A percentile compares a stretch with the other conserved stretches of the same genome.
Conservation (phyloP, 2,113 vertebrate species). For the Megaptera novaeangliae region DNA sequence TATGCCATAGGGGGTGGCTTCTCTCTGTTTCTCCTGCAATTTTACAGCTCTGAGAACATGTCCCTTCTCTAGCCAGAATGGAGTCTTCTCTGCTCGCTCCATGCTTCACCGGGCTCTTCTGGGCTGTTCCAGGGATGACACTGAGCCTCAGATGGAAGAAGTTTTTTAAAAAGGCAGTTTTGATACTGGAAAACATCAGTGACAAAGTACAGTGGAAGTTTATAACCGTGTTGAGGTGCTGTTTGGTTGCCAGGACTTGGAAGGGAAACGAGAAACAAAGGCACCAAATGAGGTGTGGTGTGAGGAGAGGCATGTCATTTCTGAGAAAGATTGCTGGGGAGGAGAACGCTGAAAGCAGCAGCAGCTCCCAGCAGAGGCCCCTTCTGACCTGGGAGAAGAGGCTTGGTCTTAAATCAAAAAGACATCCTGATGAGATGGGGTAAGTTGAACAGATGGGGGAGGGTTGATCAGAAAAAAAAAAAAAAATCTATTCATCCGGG, state of each 20-base stretch:
- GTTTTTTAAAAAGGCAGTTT: neutral
- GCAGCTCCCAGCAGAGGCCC: slow-evolving; percentile 57
- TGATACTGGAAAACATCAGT: slow-evolving; percentile 38
- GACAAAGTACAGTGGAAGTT: slow-evolving; percentile 65
- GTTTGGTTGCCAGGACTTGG: slow-evolving; percentile 64
- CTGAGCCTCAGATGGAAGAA: slow-evolving; percentile 27
- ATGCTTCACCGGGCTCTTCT: neutral
- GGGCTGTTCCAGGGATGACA: neutral
- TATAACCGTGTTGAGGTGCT: slow-evolving; percentile 68
- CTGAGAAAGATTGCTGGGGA: slow-evolving; percentile 44
- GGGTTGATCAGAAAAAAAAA: neutral
- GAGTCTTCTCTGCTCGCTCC: neutral
- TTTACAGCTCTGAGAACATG: neutral
- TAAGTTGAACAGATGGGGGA: slow-evolving; percentile 67
- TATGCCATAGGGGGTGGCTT: fast-evolving
- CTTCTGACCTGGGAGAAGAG: slow-evolving; percentile 67
- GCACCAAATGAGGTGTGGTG: slow-evolving; percentile 73
- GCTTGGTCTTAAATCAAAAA: slow-evolving; percentile 78
- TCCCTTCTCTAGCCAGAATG: neutral
- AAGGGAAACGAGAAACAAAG: slow-evolving; percentile 58
- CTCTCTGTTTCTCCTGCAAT: neutral
- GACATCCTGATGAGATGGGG: slow-evolving; percentile 75
- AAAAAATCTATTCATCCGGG: slow-evolving; percentile 49
- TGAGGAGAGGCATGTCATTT: slow-evolving; percentile 75
- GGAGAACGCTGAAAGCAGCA: slow-evolving; percentile 58